These are phyloP conservation scores for Tiphia femorata DNA, from an alignment of 2,888 invertebrate genomes.

Conservation along the genomic window DNA sequence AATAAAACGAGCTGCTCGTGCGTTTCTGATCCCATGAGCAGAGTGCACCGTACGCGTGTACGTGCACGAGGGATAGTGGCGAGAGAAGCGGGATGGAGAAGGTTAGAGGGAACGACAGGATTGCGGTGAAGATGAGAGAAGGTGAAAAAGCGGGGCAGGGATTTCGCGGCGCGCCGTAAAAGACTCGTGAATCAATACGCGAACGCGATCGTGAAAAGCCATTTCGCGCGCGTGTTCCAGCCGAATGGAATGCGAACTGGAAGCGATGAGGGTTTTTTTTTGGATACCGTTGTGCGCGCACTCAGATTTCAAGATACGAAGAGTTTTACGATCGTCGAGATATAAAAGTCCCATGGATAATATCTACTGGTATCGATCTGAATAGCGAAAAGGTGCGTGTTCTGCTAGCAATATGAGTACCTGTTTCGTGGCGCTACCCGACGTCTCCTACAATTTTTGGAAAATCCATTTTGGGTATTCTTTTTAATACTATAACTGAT, in stretches of 20 bases:
- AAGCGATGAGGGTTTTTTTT: no score
- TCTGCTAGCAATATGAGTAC: no score
- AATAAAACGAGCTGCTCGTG: conserved; percentile 34
- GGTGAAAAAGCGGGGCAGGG: neutral
- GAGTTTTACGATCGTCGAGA: no score
- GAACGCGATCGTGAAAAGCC: conserved; percentile 1
- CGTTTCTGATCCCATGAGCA: conserved; percentile 17
- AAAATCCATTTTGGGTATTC: neutral
- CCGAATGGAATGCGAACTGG: neutral
- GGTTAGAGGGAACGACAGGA: neutral
- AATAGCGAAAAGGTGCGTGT: no score
- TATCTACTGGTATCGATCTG: no score
- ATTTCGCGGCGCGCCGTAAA: conserved; percentile 9
- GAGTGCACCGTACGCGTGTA: neutral
- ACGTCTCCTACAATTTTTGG: neutral
- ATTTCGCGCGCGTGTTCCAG: neutral
- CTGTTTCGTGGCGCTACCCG: no score
- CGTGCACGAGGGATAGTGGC: neutral
- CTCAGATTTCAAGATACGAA: no score
- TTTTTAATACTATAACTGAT: no score
- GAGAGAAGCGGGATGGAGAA: neutral
- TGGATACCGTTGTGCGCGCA: no score
- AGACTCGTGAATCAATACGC: conserved; percentile 7
- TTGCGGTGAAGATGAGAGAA: neutral
- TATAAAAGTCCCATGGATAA: no score